Evolutionary conservation across 2,888 invertebrate genomes (phyloP), one percentile per base, ranked within the genome.

Genomic region (Steinernema scapterisci): DNA sequence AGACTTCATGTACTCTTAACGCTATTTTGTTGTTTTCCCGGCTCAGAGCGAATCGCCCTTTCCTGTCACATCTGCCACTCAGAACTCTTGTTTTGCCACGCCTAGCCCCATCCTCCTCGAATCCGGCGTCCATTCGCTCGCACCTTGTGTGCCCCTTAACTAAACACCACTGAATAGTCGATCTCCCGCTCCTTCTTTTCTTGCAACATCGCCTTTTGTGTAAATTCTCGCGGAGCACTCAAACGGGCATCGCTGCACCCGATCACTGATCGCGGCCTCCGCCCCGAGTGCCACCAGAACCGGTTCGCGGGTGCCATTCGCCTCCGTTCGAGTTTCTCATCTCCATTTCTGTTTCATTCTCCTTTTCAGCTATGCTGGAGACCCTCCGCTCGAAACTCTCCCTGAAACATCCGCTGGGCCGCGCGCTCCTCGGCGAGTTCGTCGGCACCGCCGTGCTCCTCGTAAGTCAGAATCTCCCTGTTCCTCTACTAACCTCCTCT

Each of bases 401-500:
- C 63, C 75, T 85, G 70, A 80, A 82, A 71, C 80, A 81, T 73
- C 84, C 85, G 51, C 75, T 86, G 23, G 80, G 79, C 3, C 79
- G 83, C 19, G 84, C 85, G 38, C 77, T 80, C 1, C 77, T 86
- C 19, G 86, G 84, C 77, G 86, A 86, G 79, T 85, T 86, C 79
- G 75, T 81, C 52, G 86, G 86, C 76, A 86, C 86, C 54, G 76
- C 81, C 73, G 73, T 86, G 70, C 80, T 86, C 25, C 79, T 84
- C 75, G 83, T 84, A 44, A 79, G 84, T 82, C 38, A 38, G 9
- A 38, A 9, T 9, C 38, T 38, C 38, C 9, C n/a, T 38, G 5
- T 6, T 38, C 38, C 38, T 38, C 5, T 3, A 13, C 11, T 25
- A 7, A 54, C 13, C 38, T 16, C 9, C 9, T 43, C 19, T 6